Percentiles rank a stretch among this genome's conserved stretches.
Conservation (phyloP, 2,797 vertebrate genomes). For the Cetoscarus ocellatus region DNA sequence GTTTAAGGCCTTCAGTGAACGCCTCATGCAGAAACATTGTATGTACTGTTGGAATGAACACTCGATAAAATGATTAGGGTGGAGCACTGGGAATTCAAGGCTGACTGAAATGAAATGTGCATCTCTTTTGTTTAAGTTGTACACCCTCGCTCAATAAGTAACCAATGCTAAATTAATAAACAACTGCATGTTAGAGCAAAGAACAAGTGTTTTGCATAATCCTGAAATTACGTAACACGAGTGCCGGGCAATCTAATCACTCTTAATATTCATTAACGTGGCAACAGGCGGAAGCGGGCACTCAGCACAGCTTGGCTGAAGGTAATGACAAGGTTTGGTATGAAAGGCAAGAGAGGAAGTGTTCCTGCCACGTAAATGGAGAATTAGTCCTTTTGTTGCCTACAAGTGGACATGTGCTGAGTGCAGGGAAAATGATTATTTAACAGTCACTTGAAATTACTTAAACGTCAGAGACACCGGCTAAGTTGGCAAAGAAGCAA, state of each 20-base stretch:
- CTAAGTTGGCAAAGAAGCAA: too few species aligned
- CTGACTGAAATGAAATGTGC: neutral
- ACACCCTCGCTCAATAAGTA: constrained; percentile 21
- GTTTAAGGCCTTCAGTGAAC: constrained; percentile 13
- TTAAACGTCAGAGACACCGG: too few species aligned
- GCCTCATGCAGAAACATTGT: constrained; percentile 19
- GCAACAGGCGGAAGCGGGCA: constrained; percentile 39
- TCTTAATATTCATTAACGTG: constrained; percentile 67
- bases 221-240: constrained; percentile 42
- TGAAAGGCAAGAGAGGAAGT: constrained; percentile 15
- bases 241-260: constrained; percentile 49
- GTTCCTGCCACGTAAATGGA: constrained; percentile 11
- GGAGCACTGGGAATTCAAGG: constrained; percentile 11
- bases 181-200: constrained; percentile 31
- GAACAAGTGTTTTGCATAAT: constrained; percentile 70
- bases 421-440: constrained; percentile 44
- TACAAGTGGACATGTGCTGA: constrained; percentile 45
- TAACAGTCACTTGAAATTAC: too few species aligned
- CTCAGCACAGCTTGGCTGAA: constrained; percentile 13
- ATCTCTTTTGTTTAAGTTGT: constrained; percentile 27
- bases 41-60: constrained; percentile 39
- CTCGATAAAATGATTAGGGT: constrained; percentile 28
- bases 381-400: constrained; percentile 30
- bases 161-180: constrained; percentile 61
- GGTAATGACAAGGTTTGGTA: constrained; percentile 36